Conservation (phyloP, 1,140 invertebrate species). For the Bombyx mori region ASM3026992v2 NC_085110.1:16278501-16279000, state of each 20-base stretch:
- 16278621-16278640: conserved; percentile 39
- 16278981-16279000: no score
- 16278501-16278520: conserved; percentile 42
- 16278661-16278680: conserved; percentile 63
- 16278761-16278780: conserved; percentile 26
- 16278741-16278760: conserved; percentile 53
- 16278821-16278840: no score
- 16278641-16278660: conserved; percentile 57
- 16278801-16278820: no score
- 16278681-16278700: conserved; percentile 31
- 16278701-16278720: conserved; percentile 28
- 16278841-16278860: no score
- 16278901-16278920: no score
- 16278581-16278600: conserved; percentile 44
- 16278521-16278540: conserved; percentile 43
- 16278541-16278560: conserved; percentile 51
- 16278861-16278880: no score
- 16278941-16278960: no score
- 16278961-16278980: no score
- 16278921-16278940: no score
- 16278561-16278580: conserved; percentile 43
- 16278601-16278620: conserved; percentile 23
- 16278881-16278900: no score
- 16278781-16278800: not conserved
- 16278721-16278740: conserved; percentile 26